These are phyloP conservation scores for Chrysogorgia sp. DNA, from an alignment of 92 coral and sea anemone species.

Conservation along the genomic window DNA sequence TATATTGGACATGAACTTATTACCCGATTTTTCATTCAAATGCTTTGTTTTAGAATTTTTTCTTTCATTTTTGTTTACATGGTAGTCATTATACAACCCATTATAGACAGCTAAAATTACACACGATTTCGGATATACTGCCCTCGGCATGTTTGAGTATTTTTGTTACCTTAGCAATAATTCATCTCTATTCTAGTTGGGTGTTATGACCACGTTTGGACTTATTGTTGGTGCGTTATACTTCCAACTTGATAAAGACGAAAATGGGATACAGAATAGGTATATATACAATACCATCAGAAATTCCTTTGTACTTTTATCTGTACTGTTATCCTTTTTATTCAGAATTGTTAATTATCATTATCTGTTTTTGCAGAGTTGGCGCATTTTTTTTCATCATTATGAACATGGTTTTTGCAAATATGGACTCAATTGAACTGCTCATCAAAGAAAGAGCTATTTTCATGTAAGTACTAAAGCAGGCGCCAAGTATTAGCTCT, in stretches of 20 bases:
- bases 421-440: slow-evolving; percentile 83
- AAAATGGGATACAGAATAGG: slow-evolving; percentile 85
- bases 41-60: no score
- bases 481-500: no score
- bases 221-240: slow-evolving; percentile 85
- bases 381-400: slow-evolving; percentile 88
- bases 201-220: slow-evolving; percentile 69
- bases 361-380: slow-evolving; percentile 52
- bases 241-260: slow-evolving; percentile 69
- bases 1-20: no score
- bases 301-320: not conserved
- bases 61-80: no score
- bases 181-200: slow-evolving; percentile 9
- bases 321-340: no score
- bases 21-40: no score
- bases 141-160: no score
- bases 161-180: not conserved
- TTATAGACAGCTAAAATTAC: no score
- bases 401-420: slow-evolving; percentile 94
- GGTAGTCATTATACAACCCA: no score
- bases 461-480: slow-evolving; percentile 73
- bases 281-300: slow-evolving; percentile 3
- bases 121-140: no score
- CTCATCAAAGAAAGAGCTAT: slow-evolving; percentile 80
- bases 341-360: not conserved